Evolutionary conservation across 2,113 vertebrate species (phyloP).

Genomic region (Eurystomus gularis): DNA sequence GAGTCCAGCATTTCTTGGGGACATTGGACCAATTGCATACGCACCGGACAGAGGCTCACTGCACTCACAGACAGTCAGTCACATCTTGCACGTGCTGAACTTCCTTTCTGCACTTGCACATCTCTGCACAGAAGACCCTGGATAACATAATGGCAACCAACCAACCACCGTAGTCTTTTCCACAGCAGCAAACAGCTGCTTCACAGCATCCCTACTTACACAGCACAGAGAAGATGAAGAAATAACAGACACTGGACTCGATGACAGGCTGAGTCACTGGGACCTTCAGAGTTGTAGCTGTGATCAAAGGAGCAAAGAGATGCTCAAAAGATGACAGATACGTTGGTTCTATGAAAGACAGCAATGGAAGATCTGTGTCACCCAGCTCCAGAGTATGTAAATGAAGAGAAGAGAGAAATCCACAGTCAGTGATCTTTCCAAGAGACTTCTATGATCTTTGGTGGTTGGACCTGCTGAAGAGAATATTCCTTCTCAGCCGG

Average conservation of each 20-base stretch:
- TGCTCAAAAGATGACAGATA: background rate
- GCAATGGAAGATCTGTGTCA: background rate
- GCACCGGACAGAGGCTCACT: background rate
- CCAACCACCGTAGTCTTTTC: background rate
- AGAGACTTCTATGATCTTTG: background rate
- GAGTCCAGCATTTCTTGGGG: background rate
- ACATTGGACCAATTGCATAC: accelerated
- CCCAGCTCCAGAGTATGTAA: background rate
- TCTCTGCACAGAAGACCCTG: background rate
- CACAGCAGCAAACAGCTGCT: background rate
- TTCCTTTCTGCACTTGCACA: background rate
- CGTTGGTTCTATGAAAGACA: background rate
- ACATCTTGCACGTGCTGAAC: background rate
- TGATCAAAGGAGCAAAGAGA: background rate
- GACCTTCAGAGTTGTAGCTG: background rate
- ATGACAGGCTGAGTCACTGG: background rate
- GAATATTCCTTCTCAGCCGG: background rate
- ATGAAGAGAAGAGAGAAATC: background rate
- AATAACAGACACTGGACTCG: background rate
- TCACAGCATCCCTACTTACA: background rate
- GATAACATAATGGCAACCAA: background rate
- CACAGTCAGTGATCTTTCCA: background rate
- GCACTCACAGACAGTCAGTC: background rate
- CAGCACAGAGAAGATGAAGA: background rate
- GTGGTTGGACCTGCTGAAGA: background rate